Evolutionary conservation across 2,888 invertebrate genomes (phyloP), one percentile per base, ranked within the genome.

Genomic region (Seira ritae): DNA sequence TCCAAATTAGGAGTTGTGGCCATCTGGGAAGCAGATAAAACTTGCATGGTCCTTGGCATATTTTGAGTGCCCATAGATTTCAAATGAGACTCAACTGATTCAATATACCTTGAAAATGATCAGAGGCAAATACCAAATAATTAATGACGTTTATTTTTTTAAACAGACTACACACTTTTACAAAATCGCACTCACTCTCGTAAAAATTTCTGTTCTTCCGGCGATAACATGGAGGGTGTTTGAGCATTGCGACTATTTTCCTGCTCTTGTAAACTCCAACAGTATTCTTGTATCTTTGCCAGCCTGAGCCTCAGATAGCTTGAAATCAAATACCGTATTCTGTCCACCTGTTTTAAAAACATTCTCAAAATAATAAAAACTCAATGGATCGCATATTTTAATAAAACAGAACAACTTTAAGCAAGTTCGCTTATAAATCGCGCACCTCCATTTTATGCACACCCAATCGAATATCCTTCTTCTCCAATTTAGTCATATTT

Each of bases 391-490:
- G n/a, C n/a, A 19, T n/a, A 68, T 8, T 10, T 24, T 23, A 8
- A 68, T 24, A 10, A 20, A 12, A 6, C 17, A 10, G n/a, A n/a
- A n/a, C n/a, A n/a, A n/a, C n/a, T n/a, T n/a, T n/a, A n/a, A n/a
- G n/a, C n/a, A n/a, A n/a, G n/a, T n/a, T n/a, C n/a, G n/a, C n/a
- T 17, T 42, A 46, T 23, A 20, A 19, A 15, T 22, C n/a, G 66
- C 62, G 46, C 23, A 84, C 84, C 73, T 84, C 84, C 60, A 84
- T 42, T 50, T 80, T 77, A n/a, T 84, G 84, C n/a, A 84, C 73
- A 62, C 75, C 84, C 1, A 77, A 50, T 15, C 80, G 71, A 6
- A 84, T 23, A 77, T 84, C 84, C 20, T 62, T 73, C 23, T 80
- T 84, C n/a, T 84, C 84, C 73, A 84, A 46, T n/a, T 80, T 80